A percentile compares a stretch with the other conserved stretches of the same genome.
phyloP scores from a whole-genome alignment of 1,140 invertebrate genomes.

The Adelges cooleyi region DNA sequence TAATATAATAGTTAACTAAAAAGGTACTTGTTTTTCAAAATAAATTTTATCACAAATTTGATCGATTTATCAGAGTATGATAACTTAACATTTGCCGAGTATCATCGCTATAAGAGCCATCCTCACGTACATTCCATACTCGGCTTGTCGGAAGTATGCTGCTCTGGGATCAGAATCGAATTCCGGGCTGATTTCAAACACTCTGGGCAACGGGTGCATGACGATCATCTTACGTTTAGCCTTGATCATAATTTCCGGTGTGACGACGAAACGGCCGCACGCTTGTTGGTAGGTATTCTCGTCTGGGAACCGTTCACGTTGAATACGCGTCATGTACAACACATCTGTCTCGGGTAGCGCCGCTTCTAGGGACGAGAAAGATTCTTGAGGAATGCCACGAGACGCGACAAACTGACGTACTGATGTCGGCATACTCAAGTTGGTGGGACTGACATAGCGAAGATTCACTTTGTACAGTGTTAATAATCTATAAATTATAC shows the following conservation, averaged over 20 bases:
- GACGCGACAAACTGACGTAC: slow-evolving; percentile 65
- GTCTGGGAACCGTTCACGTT: slow-evolving; percentile 79
- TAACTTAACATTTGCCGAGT: slow-evolving; percentile 44
- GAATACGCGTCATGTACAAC: slow-evolving; percentile 95
- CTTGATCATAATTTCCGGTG: slow-evolving; percentile 86
- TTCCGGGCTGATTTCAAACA: slow-evolving; percentile 86
- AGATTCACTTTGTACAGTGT: slow-evolving; percentile 82
- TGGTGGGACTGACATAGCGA: slow-evolving; percentile 76
- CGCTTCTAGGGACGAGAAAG: slow-evolving; percentile 60
- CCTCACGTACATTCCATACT: slow-evolving; percentile 94
- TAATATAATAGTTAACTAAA: too few relatives aligned
- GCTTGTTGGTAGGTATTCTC: slow-evolving; percentile 78
- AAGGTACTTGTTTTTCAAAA: too few relatives aligned
- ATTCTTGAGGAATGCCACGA: slow-evolving; percentile 68
- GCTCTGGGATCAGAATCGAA: slow-evolving; percentile 93
- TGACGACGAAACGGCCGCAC: slow-evolving; percentile 78
- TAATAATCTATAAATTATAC: slow-evolving; percentile 47
- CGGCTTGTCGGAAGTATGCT: slow-evolving; percentile 96
- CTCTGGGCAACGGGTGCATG: slow-evolving; percentile 92
- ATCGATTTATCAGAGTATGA: too few relatives aligned
- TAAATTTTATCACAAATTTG: too few relatives aligned
- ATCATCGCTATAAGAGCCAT: slow-evolving; percentile 95
- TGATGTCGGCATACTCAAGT: slow-evolving; percentile 80
- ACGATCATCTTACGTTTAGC: slow-evolving; percentile 91
- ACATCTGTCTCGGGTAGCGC: slow-evolving; percentile 89